Conservation (phyloP, 2,797 vertebrate species). For the Leptoclinus maculatus region DNA sequence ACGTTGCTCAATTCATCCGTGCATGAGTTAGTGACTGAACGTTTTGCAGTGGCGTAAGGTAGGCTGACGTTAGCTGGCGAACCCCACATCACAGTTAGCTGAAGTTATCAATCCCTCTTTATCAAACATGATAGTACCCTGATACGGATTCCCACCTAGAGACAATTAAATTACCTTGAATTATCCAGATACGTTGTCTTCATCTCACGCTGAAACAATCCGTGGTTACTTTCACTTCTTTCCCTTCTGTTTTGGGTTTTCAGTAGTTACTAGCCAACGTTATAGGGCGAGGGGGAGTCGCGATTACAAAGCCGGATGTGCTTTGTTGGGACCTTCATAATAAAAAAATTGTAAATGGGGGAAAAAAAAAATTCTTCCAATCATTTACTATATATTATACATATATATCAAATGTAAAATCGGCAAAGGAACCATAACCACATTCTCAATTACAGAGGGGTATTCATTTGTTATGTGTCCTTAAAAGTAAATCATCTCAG, state of each 20-base stretch:
- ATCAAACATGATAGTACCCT: no score
- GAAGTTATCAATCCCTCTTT: background rate
- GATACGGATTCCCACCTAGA: accelerated
- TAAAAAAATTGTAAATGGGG: conserved; percentile 23
- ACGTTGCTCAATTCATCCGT: background rate
- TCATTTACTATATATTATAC: no score
- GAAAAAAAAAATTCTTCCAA: no score
- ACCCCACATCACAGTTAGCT: background rate
- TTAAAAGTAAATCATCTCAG: background rate
- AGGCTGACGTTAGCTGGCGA: conserved; percentile 40
- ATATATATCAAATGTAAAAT: no score
- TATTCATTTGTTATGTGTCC: background rate
- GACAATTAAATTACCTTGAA: conserved; percentile 21
- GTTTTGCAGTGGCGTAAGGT: background rate
- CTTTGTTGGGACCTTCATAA: conserved; percentile 10
- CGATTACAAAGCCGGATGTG: background rate
- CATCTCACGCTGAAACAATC: background rate
- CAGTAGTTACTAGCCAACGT: background rate
- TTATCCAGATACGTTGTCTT: background rate
- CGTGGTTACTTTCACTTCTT: background rate
- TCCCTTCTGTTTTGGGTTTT: background rate
- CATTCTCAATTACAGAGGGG: background rate
- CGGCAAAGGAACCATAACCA: no score
- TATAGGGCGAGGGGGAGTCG: background rate
- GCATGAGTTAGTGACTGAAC: background rate